A percentile compares a stretch with the other conserved stretches of the same genome.
Evolutionary conservation across 1,140 invertebrate species (phyloP).

Genomic region (Zaprionus vittiger): DNA sequence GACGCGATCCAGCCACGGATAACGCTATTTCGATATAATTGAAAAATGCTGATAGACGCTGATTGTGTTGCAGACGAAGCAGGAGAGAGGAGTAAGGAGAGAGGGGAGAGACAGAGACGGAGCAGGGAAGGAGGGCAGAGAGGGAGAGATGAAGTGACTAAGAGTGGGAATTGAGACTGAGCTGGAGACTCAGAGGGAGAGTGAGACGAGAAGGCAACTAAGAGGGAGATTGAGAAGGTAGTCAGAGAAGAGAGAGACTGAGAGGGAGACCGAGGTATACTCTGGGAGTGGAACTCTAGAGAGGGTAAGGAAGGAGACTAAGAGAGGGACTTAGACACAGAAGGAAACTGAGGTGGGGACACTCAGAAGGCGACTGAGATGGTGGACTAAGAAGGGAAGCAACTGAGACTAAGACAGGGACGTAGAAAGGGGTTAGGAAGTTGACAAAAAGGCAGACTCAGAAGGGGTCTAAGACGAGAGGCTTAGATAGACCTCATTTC

Average conservation of each 20-base stretch:
- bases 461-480: neutral
- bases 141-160: neutral
- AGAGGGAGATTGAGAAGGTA: neutral
- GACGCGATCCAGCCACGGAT: constrained; percentile 84
- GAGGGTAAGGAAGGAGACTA: neutral
- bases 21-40: constrained; percentile 85
- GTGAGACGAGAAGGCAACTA: neutral
- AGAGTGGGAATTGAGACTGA: neutral
- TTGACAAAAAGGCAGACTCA: neutral
- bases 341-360: neutral
- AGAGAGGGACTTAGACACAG: neutral
- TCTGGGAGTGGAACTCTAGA: neutral
- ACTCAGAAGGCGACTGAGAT: neutral
- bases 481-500: neutral
- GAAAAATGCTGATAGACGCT: constrained; percentile 84
- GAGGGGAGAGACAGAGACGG: neutral
- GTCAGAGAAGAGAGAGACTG: neutral
- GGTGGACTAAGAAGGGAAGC: neutral
- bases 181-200: neutral
- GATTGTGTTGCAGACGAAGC: constrained; percentile 63
- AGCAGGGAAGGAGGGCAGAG: neutral
- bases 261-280: neutral
- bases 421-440: neutral
- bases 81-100: neutral
- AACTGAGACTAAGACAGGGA: neutral